Conservation (phyloP, 2,888 invertebrate species). For the Helicoverpa assulta region DNA sequence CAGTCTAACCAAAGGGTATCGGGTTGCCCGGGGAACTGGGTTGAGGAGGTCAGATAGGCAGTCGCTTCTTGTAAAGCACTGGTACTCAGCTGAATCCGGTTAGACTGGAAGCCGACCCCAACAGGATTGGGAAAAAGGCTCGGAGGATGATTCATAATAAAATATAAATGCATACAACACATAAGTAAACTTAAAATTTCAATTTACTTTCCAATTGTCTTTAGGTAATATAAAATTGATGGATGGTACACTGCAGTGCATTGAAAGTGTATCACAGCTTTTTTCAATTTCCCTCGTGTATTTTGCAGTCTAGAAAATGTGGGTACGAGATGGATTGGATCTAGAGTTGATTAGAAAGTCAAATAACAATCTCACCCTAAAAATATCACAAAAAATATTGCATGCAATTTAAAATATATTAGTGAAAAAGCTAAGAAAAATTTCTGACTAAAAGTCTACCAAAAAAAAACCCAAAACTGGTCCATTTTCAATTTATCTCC, state of each 20-base stretch:
- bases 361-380: background rate
- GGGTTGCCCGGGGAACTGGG: too few relatives aligned
- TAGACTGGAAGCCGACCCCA: too few relatives aligned
- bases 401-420: background rate
- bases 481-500: background rate
- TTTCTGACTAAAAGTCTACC: too few relatives aligned
- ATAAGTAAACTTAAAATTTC: constrained; percentile 32
- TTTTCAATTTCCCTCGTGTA: background rate
- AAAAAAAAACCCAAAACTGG: too few relatives aligned
- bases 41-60: too few relatives aligned
- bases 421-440: background rate
- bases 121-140: too few relatives aligned
- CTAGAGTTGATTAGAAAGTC: background rate
- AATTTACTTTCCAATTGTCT: constrained; percentile 36
- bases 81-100: too few relatives aligned
- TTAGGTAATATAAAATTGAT: constrained; percentile 36
- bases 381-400: background rate
- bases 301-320: background rate
- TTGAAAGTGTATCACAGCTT: background rate
- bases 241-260: background rate
- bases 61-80: too few relatives aligned
- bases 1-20: too few relatives aligned
- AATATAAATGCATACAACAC: constrained; percentile 2
- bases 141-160: background rate
- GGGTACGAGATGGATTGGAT: background rate